Evolutionary conservation across 2,797 vertebrate species (phyloP).

Genomic region (Betta splendens): DNA sequence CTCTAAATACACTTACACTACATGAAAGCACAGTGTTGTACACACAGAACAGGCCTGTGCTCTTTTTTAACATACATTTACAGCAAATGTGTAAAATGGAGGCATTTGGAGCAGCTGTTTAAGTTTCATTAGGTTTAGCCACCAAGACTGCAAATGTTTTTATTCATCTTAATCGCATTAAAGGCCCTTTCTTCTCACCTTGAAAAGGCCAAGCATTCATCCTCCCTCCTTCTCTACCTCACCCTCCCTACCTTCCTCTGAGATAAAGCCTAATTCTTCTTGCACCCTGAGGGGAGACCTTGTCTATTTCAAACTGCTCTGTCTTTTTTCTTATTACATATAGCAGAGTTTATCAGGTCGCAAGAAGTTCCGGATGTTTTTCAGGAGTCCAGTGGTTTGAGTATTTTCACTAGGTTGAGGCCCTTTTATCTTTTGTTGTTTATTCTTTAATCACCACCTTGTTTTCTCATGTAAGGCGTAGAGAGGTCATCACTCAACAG

Average conservation of each 20-base stretch:
- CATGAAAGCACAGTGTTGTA: no score
- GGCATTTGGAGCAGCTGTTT: background rate
- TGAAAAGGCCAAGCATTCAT: constrained; percentile 20
- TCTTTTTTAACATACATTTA: background rate
- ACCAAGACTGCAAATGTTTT: constrained; percentile 3
- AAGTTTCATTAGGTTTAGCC: constrained; percentile 1
- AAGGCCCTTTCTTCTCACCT: constrained; percentile 35
- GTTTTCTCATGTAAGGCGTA: constrained; percentile 4
- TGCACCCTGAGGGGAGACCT: constrained; percentile 41
- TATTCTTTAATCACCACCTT: background rate
- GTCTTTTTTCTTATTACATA: constrained; percentile 6
- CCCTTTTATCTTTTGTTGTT: constrained; percentile 1
- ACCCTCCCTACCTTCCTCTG: constrained; percentile 36
- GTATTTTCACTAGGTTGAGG: background rate
- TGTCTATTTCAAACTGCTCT: constrained; percentile 55
- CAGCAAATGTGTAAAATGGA: background rate
- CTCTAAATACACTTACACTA: background rate
- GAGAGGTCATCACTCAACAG: constrained; percentile 7
- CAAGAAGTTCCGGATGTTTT: constrained; percentile 18
- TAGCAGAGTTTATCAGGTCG: constrained; percentile 41
- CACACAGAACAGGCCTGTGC: no score
- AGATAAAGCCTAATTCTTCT: constrained; percentile 57
- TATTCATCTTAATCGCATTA: background rate
- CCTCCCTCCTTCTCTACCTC: constrained; percentile 2
- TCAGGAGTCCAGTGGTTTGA: background rate